A percentile compares a stretch with the other conserved stretches of the same genome.
Conservation (phyloP, 2,113 vertebrate species). For the Solea solea region DNA sequence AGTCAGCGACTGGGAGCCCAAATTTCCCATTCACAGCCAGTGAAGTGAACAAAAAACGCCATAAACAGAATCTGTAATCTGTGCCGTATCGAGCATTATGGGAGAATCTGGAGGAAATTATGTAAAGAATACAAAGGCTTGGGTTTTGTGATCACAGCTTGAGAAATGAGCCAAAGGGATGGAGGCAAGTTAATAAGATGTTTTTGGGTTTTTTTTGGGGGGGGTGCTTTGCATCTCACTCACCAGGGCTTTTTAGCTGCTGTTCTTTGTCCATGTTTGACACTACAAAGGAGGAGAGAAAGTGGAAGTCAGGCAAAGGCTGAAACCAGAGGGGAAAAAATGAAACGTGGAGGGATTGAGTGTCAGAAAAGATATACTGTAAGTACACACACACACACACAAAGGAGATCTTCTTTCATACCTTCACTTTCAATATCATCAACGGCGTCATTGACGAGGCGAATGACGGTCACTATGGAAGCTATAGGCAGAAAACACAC, state of each 20-base stretch:
- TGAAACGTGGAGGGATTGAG: conserved; percentile 42
- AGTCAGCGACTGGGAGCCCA: not conserved
- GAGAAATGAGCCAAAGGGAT: conserved; percentile 38
- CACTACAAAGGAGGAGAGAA: conserved; percentile 70
- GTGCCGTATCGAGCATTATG: not conserved
- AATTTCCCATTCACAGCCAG: conserved; percentile 20
- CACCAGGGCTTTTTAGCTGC: conserved; percentile 65
- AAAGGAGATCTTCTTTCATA: conserved; percentile 49
- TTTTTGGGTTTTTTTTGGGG: conserved; percentile 27
- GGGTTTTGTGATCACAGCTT: conserved; percentile 24
- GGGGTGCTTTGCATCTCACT: conserved; percentile 57
- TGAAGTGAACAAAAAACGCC: not conserved
- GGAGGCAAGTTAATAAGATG: conserved; percentile 48
- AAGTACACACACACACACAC: not conserved
- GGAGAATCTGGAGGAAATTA: conserved; percentile 20
- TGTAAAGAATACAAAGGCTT: conserved; percentile 22
- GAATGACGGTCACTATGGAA: conserved; percentile 79
- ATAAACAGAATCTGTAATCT: conserved; percentile 11
- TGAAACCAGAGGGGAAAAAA: conserved; percentile 38
- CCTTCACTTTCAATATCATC: conserved; percentile 77
- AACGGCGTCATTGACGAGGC: conserved; percentile 75
- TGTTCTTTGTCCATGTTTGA: conserved; percentile 74
- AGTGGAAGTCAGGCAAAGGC: conserved; percentile 35
- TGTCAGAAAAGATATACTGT: conserved; percentile 18
- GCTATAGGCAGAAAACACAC: conserved; percentile 54